These are phyloP conservation scores for Tiliacea aurago DNA, from an alignment of 2,888 invertebrate genomes.

Conservation along the genomic window DNA sequence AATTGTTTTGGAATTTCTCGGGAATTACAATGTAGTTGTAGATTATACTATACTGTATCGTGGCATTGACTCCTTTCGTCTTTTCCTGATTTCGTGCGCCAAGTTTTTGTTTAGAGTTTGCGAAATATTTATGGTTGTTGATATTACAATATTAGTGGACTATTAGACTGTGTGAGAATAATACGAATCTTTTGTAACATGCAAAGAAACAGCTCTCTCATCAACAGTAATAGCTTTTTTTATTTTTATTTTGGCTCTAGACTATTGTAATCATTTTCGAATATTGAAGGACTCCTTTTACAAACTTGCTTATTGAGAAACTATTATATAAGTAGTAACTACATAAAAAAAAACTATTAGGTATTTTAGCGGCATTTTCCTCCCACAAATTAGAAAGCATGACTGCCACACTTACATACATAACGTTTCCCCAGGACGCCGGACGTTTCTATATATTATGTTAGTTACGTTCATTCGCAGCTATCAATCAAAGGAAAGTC, in stretches of 20 bases:
- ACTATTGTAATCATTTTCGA: not conserved
- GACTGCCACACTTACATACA: not conserved
- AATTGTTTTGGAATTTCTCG: slow-evolving; percentile 10
- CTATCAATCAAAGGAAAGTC: slow-evolving; percentile 52
- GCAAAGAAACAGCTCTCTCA: not conserved
- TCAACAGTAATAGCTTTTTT: slow-evolving; percentile 4
- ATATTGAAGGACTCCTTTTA: not conserved
- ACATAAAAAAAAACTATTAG: no score
- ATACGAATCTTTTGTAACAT: not conserved
- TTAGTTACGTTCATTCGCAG: slow-evolving; percentile 4
- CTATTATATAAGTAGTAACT: no score
- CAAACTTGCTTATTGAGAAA: slow-evolving; percentile 1
- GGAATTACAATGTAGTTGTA: not conserved
- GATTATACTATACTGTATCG: slow-evolving; percentile 2
- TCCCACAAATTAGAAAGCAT: slow-evolving; percentile 27
- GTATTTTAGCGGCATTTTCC: not conserved
- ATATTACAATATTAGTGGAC: slow-evolving; percentile 33
- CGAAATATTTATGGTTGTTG: slow-evolving; percentile 39
- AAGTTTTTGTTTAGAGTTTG: slow-evolving; percentile 42
- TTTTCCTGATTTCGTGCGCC: slow-evolving; percentile 54
- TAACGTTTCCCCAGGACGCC: slow-evolving; percentile 26
- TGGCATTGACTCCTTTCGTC: slow-evolving; percentile 51
- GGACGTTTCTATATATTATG: slow-evolving; percentile 19
- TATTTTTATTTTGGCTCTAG: not conserved
- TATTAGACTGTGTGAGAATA: slow-evolving; percentile 1